Evolutionary conservation across 1,140 invertebrate genomes (phyloP), one percentile per base, ranked within the genome.

Genomic region (Eufriesea mexicana): DNA sequence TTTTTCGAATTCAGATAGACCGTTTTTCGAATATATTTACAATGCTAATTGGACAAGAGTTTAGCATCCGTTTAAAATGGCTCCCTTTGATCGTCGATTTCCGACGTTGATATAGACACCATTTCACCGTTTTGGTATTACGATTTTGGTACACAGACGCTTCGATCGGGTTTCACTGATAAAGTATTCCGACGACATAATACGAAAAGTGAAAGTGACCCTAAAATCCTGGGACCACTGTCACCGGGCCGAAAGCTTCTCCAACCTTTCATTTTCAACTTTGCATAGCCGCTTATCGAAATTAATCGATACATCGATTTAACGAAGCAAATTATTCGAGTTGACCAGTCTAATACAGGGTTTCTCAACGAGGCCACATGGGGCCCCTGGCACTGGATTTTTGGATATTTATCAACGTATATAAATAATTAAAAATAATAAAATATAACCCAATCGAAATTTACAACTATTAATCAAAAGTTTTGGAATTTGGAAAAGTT

Each of bases 121-220:
- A 18, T 64, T 42, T 23, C 18, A 14, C 23, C 0, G 10, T 54
- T 73, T 73, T 20, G 54, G 12, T n/a, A 47, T 16, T 18, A 5
- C 23, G n/a, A 28, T 47, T 45, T 61, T 18, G 35, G 35, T 64
- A 42, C n/a, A 20, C 5, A 23, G 49, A 67, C 49, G 47, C 9
- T 6, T 59, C 35, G 35, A 59, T 74, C 55, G 18, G 23, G 55
- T 74, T 74, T 74, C 71, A 25, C 71, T 59, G 55, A 74, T 74
- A 59, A 61, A 25, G 23, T 59, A 74, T 74, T 55, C 71, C 42
- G 23, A 25, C 55, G 55, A 25, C 55, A 25, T 55, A 12, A 47
- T 59, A 74, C 55, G 54, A 74, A 74, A 74, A 74, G 71, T 74
- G 71, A 74, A 74, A 74, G 71, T 47, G 71, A 74, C 55, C 71